Percentiles rank a stretch among this genome's conserved stretches.
phyloP scores from a whole-genome alignment of 2,113 vertebrate species.

The Thamnaconus septentrionalis region DNA sequence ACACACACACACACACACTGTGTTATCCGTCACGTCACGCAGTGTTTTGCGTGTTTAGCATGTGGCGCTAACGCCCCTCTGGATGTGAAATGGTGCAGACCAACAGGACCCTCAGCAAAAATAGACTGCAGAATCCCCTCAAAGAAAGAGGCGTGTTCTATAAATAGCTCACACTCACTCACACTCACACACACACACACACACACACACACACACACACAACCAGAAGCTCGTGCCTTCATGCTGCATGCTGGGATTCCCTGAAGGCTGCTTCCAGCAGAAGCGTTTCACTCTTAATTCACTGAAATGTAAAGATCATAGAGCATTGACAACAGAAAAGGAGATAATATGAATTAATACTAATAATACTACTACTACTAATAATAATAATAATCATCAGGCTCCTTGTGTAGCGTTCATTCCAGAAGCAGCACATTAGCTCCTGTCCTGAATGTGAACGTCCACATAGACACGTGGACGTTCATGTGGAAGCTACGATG shows the following conservation, averaged over 20 bases:
- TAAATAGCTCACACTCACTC: constrained; percentile 34
- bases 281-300: constrained; percentile 1
- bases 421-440: no score
- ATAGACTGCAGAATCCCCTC: constrained; percentile 54
- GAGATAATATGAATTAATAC: neutral
- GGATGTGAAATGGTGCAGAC: constrained; percentile 30
- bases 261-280: constrained; percentile 13
- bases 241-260: constrained; percentile 38
- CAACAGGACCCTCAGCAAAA: constrained; percentile 35
- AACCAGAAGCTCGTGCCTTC: neutral
- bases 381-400: no score
- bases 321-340: no score
- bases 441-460: no score
- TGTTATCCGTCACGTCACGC: no score
- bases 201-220: constrained; percentile 13
- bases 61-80: neutral
- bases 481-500: no score
- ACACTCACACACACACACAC: constrained; percentile 11
- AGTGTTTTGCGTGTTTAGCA: constrained; percentile 1
- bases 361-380: no score
- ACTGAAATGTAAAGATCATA: neutral
- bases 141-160: constrained; percentile 39
- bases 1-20: no score
- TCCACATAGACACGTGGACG: no score
- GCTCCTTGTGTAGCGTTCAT: no score